Percentiles rank a stretch among this genome's conserved stretches.
These are phyloP conservation scores for Ctenicera cuprea DNA, from an alignment of 2,888 invertebrate species.

Conservation along the genomic window DNA sequence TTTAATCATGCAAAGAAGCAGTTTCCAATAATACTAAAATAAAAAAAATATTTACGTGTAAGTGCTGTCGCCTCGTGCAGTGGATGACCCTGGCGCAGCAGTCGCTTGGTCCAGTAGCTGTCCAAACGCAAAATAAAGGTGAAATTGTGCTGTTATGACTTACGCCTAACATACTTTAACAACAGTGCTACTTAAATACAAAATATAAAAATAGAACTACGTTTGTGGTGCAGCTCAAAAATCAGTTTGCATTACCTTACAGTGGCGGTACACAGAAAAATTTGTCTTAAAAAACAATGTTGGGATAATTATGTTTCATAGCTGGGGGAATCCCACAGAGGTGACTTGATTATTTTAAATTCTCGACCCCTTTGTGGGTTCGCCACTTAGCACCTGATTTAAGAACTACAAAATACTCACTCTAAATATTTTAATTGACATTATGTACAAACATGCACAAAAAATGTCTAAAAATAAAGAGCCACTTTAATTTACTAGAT, in stretches of 20 bases:
- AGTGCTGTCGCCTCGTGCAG: slow-evolving; percentile 75
- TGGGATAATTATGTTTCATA: too few species aligned
- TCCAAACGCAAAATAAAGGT: slow-evolving; percentile 77
- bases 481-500: slow-evolving; percentile 4
- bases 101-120: slow-evolving; percentile 83
- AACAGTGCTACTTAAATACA: slow-evolving; percentile 64
- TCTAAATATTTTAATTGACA: slow-evolving; percentile 8
- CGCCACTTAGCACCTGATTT: background rate
- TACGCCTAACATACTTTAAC: slow-evolving; percentile 57
- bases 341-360: background rate
- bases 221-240: slow-evolving; percentile 42
- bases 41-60: slow-evolving; percentile 78
- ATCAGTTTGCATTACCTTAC: background rate
- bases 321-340: too few species aligned
- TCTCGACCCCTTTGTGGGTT: too few species aligned
- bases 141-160: slow-evolving; percentile 68
- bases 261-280: too few species aligned
- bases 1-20: background rate
- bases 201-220: slow-evolving; percentile 55
- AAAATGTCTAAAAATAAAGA: slow-evolving; percentile 16
- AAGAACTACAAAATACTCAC: slow-evolving; percentile 18
- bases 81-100: slow-evolving; percentile 75
- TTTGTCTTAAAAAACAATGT: too few species aligned
- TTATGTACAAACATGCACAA: slow-evolving; percentile 32
- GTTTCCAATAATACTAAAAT: slow-evolving; percentile 7